Base-by-base conservation (phyloP, 2,113 vertebrate genomes). In the Toxotes chatareus region DNA sequence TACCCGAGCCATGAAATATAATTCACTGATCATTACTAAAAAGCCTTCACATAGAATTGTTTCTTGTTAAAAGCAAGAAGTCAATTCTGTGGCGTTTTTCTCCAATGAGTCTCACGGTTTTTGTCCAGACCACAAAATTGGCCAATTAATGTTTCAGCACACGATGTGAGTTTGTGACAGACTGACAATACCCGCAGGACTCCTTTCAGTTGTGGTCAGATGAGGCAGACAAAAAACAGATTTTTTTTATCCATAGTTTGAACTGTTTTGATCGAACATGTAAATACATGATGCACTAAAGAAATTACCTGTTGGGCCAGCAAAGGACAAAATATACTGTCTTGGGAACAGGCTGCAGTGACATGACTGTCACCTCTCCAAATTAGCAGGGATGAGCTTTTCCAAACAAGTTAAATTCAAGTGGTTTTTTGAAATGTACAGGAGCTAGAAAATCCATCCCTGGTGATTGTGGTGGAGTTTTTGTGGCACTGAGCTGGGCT, bases 1-100 rank as follows among this genome's bases (percentile, higher is more conserved):
- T 75, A 88, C 55, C 32, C 17, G 13, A 59, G 10, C 10, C 19
- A 44, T 46, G 75, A 17, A 69, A 79, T 53, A 40, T 21, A 46
- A 55, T 23, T 65, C 47, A 36, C 27, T 42, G 13, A 34, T 38
- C 23, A 67, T 56, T 21, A n/a, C 32, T 60, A 23, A 73, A 73
- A 38, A 23, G n/a, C 64, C 42, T 53, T 60, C 56, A 16, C 31
- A 34, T 4, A 32, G 19, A 61, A 44, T 40, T 0, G 31, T 59
- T 75, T 71, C 49, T 63, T 76, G 21, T 65, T 75, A 19, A 46
- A 71, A 34, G 57, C 17, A 7, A 46, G 27, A 63, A n/a, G 11
- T 44, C n/a, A 51, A 27, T 40, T 34, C 47, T 40, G 57, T 55
- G 19, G 21, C n/a, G 5, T 46, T 44, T 23, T 7, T 57, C 14